phyloP scores from a whole-genome alignment of 2,113 vertebrate genomes.

The Leucosticte australis region DNA sequence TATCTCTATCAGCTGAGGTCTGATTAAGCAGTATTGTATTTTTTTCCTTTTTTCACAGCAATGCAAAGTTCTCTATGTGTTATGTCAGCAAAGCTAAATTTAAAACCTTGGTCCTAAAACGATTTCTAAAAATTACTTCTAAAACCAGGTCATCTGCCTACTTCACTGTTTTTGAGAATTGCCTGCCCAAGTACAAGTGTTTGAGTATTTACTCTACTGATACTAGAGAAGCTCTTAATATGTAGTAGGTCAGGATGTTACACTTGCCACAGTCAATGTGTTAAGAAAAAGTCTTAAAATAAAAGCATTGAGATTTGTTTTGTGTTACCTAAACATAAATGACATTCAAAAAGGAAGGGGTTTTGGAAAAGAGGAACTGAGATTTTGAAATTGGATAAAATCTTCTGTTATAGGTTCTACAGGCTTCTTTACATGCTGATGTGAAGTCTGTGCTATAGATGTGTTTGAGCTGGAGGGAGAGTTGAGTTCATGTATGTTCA shows the following conservation, averaged over 20 bases:
- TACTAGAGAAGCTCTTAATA: background rate
- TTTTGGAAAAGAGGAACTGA: background rate
- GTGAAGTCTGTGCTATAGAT: background rate
- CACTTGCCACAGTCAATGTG: fast-evolving
- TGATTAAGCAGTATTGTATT: background rate
- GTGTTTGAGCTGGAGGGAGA: background rate
- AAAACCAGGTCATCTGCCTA: background rate
- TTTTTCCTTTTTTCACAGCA: background rate
- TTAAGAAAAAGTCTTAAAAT: background rate
- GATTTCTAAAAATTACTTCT: background rate
- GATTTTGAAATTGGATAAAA: background rate
- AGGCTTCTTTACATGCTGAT: background rate
- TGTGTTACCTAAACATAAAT: background rate
- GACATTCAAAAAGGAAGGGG: background rate
- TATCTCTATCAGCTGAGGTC: background rate
- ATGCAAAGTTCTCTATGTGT: background rate
- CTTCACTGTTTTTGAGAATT: background rate
- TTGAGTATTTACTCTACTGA: background rate
- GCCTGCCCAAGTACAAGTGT: background rate
- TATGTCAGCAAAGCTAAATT: background rate
- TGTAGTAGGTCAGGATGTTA: background rate
- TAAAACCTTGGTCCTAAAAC: background rate
- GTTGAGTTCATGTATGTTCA: background rate
- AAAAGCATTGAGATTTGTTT: background rate
- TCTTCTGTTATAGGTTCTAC: background rate